Evolutionary conservation across 1,140 invertebrate genomes (phyloP), one percentile per base, ranked within the genome.

Genomic region (Aphidius ervi): DNA sequence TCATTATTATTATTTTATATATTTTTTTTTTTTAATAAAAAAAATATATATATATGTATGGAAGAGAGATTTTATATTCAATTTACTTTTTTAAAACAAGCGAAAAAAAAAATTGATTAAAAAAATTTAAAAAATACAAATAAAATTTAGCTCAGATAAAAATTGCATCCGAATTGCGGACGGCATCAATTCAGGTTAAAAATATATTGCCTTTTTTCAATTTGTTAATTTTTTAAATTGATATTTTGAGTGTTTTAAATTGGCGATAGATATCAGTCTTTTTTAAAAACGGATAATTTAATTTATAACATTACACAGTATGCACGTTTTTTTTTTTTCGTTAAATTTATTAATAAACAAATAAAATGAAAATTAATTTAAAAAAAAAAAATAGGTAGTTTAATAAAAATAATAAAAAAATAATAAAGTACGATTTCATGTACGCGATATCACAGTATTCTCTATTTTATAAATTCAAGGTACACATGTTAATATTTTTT

Each of bases 381-480:
- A 31, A 3, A 31, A 31, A 31, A 31, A 31, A 31, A 31, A 31
- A 31, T 31, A 3, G 1, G 23, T 31, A 31, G 23, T 31, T 65
- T 66, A 47, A 57, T 65, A 61, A 37, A 52, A 52, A 52, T 16
- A 16, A 16, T 16, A 39, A 52, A 9, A 39, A 52, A 39, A 39
- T 9, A 37, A 54, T 42, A 54, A 54, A 39, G 42, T 40, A 54
- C 52, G 52, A 41, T 54, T 68, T 67, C 60, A 77, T 77, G 73
- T 74, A 79, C 75, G 75, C 72, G 73, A 80, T 79, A 80, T 80
- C 78, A 79, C 78, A 79, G 78, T 70, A 68, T 70, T 78, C 75
- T 31, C 23, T 31, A 31, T 31, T 31, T 31, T 31, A 31, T 31
- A 31, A 31, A 31, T 31, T 66, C 56, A 70, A 75, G 74, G 71